These are phyloP conservation scores for Lutraria lutraria DNA, from an alignment of 2,888 invertebrate species.

Conservation along the genomic window DNA sequence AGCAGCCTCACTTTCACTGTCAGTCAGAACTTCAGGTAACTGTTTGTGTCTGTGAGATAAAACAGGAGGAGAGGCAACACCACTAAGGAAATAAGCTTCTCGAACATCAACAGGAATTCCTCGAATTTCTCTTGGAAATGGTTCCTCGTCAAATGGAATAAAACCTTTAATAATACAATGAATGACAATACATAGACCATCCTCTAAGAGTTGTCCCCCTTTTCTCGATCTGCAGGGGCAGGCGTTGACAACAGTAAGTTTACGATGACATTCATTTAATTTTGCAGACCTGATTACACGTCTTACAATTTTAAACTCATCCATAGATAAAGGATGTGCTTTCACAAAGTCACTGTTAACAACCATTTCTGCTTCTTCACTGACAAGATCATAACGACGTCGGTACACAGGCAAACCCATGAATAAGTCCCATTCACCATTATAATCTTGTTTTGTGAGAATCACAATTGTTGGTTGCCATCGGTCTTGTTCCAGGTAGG, in stretches of 20 bases:
- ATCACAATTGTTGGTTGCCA: conserved; percentile 66
- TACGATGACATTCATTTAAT: conserved; percentile 51
- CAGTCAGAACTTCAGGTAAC: neutral
- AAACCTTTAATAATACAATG: conserved; percentile 65
- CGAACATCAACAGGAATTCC: conserved; percentile 66
- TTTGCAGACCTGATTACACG: conserved; percentile 39
- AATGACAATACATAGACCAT: conserved; percentile 62
- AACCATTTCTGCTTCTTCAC: conserved; percentile 51
- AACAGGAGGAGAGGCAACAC: conserved; percentile 40
- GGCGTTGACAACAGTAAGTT: conserved; percentile 55
- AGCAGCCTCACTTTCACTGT: neutral
- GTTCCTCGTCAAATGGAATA: conserved; percentile 67
- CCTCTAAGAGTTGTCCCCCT: conserved; percentile 48
- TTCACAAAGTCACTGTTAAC: conserved; percentile 49
- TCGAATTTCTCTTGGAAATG: conserved; percentile 58
- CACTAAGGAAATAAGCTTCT: conserved; percentile 55
- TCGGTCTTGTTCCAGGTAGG: conserved; percentile 48
- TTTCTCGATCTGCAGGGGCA: conserved; percentile 62
- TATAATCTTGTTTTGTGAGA: conserved; percentile 46
- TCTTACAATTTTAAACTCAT: conserved; percentile 38
- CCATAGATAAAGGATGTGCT: conserved; percentile 42
- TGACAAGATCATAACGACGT: conserved; percentile 54
- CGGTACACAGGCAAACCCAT: conserved; percentile 61
- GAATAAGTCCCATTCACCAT: conserved; percentile 59
- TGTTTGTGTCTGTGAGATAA: neutral